Evolutionary conservation across 2,888 invertebrate genomes (phyloP).

Genomic region (Zele albiditarsus): DNA sequence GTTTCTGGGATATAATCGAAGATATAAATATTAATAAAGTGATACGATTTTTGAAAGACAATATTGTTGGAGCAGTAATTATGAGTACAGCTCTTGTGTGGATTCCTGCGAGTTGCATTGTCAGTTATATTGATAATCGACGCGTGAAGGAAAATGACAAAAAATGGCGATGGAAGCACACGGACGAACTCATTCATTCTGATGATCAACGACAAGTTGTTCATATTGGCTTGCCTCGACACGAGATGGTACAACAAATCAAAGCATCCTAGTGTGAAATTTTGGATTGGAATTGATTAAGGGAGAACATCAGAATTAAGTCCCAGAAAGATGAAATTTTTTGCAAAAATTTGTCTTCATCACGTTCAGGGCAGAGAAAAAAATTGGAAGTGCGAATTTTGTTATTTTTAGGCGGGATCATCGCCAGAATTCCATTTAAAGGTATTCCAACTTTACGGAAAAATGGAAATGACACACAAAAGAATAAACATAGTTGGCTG

Average conservation of each 20-base stretch:
- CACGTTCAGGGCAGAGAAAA: no score
- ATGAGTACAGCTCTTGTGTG: conserved; percentile 93
- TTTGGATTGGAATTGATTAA: no score
- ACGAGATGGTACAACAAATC: background rate
- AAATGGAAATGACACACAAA: no score
- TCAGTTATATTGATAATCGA: conserved; percentile 87
- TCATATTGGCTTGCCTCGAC: conserved; percentile 75
- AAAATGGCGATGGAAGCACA: conserved; percentile 81
- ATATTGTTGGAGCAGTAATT: conserved; percentile 94
- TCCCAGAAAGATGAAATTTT: no score
- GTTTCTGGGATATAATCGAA: conserved; percentile 98
- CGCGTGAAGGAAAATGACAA: conserved; percentile 82
- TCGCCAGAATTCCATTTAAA: no score
- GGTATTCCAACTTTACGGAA: no score
- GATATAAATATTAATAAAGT: conserved; percentile 96
- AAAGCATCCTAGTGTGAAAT: background rate
- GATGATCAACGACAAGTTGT: conserved; percentile 82
- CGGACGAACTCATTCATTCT: conserved; percentile 82
- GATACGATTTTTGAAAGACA: conserved; percentile 90
- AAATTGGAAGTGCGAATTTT: no score
- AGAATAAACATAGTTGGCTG: no score
- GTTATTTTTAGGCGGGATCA: no score
- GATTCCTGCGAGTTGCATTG: conserved; percentile 94
- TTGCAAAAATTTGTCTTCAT: no score
- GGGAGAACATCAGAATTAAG: no score